Base-by-base conservation (phyloP, 2,888 invertebrate genomes). In the Eucera pruinosa region DNA sequence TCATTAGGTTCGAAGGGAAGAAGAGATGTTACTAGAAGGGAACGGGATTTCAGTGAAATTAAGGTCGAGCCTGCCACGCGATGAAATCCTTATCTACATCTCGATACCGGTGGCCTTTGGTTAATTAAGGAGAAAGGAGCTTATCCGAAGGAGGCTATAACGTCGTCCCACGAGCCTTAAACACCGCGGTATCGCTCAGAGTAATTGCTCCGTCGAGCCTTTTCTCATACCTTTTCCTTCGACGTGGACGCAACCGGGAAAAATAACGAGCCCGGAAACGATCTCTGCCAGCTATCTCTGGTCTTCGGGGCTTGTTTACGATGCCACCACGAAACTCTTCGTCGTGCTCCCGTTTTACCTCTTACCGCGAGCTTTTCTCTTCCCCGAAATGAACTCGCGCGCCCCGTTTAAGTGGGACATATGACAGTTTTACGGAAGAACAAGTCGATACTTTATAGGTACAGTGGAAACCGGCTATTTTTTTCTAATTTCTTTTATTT, bases 51-150 rank as follows among this genome's bases (percentile, higher is more conserved):
- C 61, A 78, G 79, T 75, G 74, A 86, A 88, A 86, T 89, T 86
- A 89, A 85, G 86, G 84, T 84, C 83, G 78, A 84, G 74, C 58
- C 61, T 74, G 70, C 77, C 80, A 78, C 79, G 75, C 84, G 87
- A 87, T 87, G 83, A 86, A 87, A 87, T 88, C 81, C 81, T 83
- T 83, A 87, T 88, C 82, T 86, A 73, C 78, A 86, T 89, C 86
- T 86, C 81, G 85, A 88, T 87, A 82, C 78, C 71, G 74, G 50
- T 58, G 70, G 79, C 73, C 79, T 77, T 84, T 79, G 81, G 81
- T 83, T 88, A 88, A 88, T 89, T 89, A 88, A 83, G 84, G 84
- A 86, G 82, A 84, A 82, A 85, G 82, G 74, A 83, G 83, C 81
- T 80, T 81, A 81, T 71, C 83, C 72, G 66, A 76, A 81, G 80